Conservation (phyloP, 2,888 invertebrate genomes). For the Tetragonisca angustula region DNA sequence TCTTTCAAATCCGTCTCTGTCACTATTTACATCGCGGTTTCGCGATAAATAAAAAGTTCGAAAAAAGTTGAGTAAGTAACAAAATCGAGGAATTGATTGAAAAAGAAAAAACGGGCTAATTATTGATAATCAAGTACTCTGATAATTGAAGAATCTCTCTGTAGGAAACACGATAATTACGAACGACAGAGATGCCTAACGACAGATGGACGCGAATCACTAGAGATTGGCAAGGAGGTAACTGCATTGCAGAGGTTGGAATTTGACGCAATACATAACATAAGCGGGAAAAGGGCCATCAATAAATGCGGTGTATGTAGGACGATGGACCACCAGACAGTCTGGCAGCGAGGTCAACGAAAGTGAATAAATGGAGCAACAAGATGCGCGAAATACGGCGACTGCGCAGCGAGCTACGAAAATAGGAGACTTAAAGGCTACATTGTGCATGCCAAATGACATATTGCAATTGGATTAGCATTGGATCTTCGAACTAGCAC, state of each 20-base stretch:
- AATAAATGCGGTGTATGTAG: slow-evolving; percentile 34
- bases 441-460: slow-evolving; percentile 11
- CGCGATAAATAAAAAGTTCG: too few relatives aligned
- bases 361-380: slow-evolving; percentile 45
- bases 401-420: slow-evolving; percentile 26
- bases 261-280: slow-evolving; percentile 34
- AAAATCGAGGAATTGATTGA: too few relatives aligned
- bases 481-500: neutral
- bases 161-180: neutral
- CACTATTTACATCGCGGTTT: too few relatives aligned
- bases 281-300: slow-evolving; percentile 25
- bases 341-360: slow-evolving; percentile 43
- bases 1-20: too few relatives aligned
- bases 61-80: too few relatives aligned
- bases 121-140: neutral
- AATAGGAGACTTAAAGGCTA: slow-evolving; percentile 34
- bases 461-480: too few relatives aligned
- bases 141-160: neutral
- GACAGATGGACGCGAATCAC: neutral
- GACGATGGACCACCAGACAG: slow-evolving; percentile 22
- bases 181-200: neutral
- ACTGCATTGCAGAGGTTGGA: slow-evolving; percentile 35
- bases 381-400: slow-evolving; percentile 40
- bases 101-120: too few relatives aligned
- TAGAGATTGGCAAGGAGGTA: neutral